phyloP scores from a whole-genome alignment of 1,140 invertebrate species.

The Druon quercuslanigerum region DNA sequence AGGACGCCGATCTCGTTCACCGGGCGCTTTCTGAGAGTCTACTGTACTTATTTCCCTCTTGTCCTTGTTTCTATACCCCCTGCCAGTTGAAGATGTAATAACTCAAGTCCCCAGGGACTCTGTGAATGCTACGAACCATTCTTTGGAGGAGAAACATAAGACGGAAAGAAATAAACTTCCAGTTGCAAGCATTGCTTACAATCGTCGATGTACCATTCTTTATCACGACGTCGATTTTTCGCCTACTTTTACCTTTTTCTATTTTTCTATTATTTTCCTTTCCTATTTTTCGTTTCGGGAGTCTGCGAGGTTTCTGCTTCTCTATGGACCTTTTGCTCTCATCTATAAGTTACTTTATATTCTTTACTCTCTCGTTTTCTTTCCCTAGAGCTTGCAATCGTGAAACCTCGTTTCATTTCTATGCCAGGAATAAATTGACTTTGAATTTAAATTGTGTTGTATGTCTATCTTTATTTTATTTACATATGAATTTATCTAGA shows the following conservation, averaged over 20 bases:
- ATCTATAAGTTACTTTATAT: neutral
- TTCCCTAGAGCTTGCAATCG: too few relatives aligned
- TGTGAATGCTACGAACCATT: neutral
- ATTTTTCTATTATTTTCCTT: slow-evolving; percentile 8
- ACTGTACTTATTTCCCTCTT: neutral
- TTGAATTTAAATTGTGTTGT: too few relatives aligned
- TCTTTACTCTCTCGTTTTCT: too few relatives aligned
- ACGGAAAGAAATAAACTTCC: neutral
- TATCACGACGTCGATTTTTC: slow-evolving; percentile 17
- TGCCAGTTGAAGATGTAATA: slow-evolving; percentile 26
- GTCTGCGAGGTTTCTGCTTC: neutral
- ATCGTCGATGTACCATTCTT: slow-evolving; percentile 16
- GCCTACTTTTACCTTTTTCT: neutral
- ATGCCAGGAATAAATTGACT: too few relatives aligned
- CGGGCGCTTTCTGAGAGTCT: too few relatives aligned
- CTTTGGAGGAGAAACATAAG: neutral
- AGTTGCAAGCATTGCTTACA: slow-evolving; percentile 27
- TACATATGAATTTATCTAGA: too few relatives aligned
- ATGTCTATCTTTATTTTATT: too few relatives aligned
- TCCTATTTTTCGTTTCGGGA: neutral
- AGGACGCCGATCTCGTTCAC: too few relatives aligned
- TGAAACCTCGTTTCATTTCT: too few relatives aligned
- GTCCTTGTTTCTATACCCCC: neutral
- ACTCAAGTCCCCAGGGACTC: slow-evolving; percentile 23
- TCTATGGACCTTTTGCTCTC: neutral